Percentiles rank a stretch among this genome's conserved stretches.
These are phyloP conservation scores for Oscheius onirici DNA, from an alignment of 2,888 invertebrate genomes.

Conservation along the genomic window DNA sequence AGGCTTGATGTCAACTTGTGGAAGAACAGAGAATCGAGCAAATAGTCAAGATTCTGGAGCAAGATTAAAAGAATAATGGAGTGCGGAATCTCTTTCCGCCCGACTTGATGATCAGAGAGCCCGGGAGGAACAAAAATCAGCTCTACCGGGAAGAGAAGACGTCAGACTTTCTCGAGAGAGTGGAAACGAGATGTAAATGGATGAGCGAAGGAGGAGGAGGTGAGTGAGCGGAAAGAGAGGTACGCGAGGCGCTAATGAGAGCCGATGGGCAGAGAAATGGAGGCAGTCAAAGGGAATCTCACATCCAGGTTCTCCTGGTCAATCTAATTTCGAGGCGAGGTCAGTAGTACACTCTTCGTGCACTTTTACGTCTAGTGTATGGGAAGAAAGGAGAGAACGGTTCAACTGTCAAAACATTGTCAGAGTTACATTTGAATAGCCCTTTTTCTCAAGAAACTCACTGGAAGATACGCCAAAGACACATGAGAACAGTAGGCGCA, in stretches of 20 bases:
- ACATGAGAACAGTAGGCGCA: conserved; percentile 55
- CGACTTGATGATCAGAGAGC: not conserved
- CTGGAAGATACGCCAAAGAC: conserved; percentile 53
- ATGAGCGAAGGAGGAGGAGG: conserved; percentile 26
- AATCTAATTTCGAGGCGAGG: not conserved
- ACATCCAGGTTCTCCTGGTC: not conserved
- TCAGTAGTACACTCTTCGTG: not conserved
- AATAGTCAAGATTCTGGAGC: not conserved
- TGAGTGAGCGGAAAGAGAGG: not conserved
- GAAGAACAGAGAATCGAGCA: too few relatives aligned
- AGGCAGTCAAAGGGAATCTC: not conserved
- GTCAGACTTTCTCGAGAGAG: not conserved
- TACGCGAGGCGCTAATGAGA: conserved; percentile 24
- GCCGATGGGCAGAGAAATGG: conserved; percentile 12
- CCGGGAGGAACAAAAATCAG: not conserved
- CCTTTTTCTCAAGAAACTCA: conserved; percentile 37
- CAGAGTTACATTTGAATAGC: too few relatives aligned
- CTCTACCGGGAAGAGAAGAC: not conserved
- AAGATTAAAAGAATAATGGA: conserved; percentile 15
- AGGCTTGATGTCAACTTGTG: too few relatives aligned
- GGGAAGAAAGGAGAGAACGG: not conserved
- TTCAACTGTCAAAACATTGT: too few relatives aligned
- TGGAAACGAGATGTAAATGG: conserved; percentile 32
- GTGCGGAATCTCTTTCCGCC: conserved; percentile 28
- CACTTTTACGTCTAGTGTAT: not conserved